A percentile compares a stretch with the other conserved stretches of the same genome.
Evolutionary conservation across 2,797 vertebrate species (phyloP).

Genomic region (Neoniphon sammara): DNA sequence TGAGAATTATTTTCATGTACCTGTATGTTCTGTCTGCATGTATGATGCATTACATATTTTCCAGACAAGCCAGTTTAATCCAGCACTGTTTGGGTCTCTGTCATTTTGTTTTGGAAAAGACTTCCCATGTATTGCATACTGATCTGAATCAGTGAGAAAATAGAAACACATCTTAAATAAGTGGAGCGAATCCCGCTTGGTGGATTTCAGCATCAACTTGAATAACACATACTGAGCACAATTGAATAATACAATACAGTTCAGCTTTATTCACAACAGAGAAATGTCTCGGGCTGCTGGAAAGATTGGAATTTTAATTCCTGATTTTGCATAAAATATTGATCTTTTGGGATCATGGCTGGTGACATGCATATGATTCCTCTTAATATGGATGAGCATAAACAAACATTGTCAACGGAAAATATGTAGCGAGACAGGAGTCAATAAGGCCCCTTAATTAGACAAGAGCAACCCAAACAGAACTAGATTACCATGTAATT

Average conservation of each 20-base stretch:
- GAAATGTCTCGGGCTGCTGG: background rate
- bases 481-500: conserved; percentile 70
- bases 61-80: background rate
- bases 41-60: no score
- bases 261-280: conserved; percentile 8
- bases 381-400: conserved; percentile 71
- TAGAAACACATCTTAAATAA: conserved; percentile 5
- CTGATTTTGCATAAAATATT: conserved; percentile 60
- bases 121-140: background rate
- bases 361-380: conserved; percentile 52
- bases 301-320: conserved; percentile 29
- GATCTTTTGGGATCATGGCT: conserved; percentile 41
- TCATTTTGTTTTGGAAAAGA: background rate
- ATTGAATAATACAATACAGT: conserved; percentile 7
- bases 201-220: conserved; percentile 10
- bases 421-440: conserved; percentile 60
- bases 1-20: background rate
- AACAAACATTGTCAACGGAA: conserved; percentile 69
- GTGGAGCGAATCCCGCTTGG: background rate
- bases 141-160: background rate
- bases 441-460: conserved; percentile 69
- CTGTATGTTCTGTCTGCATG: background rate
- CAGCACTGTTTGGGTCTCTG: background rate
- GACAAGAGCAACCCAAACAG: conserved; percentile 53
- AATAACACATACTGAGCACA: conserved; percentile 6